Evolutionary conservation across 2,797 vertebrate genomes (phyloP), one percentile per base, ranked within the genome.

Genomic region (Lepilemur septentrionalis): DNA sequence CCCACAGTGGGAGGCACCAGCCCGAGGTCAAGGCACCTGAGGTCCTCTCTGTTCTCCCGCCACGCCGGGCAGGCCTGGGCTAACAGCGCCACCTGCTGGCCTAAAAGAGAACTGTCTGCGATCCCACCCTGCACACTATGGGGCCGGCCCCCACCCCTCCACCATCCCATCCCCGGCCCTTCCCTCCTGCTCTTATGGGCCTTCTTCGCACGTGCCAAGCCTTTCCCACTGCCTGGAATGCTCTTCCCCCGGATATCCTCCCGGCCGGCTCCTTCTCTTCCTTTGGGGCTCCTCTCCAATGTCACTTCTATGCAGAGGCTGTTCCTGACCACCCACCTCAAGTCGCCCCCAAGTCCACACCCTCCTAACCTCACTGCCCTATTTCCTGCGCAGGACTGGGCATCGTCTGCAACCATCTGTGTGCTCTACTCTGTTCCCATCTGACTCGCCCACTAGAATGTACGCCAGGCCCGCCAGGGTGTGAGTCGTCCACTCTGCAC

Each of bases 21-120:
- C 41, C 88, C 4, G 55, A 59, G 14, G 12, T 67, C 79, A 25
- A 59, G 8, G 32, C 61, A 61, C 25, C 46, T 35, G 14, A n/a
- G 10, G 23, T 30, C 14, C 48, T 38, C 32, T 10, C 13, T 11
- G 75, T 55, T 20, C 23, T 0, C 20, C 73, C 4, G 20, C 57
- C 67, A 7, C 11, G 1, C 30, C 25, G 4, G 23, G 57, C 76
- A 22, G 82, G 30, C 4, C 89, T 89, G 73, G 5, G 57, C 50
- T 75, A 32, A 83, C 69, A 87, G 69, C 73, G 82, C 95, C 97
- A 95, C 88, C 97, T 96, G 43, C 97, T 91, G 97, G 82, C 30
- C 1, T 0, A 7, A 0, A 0, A 25, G 22, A 78, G 81, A 92
- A 96, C 80, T 88, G 48, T 22, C 65, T 10, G 38, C 30, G 23